Conservation (phyloP, 2,797 vertebrate species). For the Typhlichthys subterraneus region DNA sequence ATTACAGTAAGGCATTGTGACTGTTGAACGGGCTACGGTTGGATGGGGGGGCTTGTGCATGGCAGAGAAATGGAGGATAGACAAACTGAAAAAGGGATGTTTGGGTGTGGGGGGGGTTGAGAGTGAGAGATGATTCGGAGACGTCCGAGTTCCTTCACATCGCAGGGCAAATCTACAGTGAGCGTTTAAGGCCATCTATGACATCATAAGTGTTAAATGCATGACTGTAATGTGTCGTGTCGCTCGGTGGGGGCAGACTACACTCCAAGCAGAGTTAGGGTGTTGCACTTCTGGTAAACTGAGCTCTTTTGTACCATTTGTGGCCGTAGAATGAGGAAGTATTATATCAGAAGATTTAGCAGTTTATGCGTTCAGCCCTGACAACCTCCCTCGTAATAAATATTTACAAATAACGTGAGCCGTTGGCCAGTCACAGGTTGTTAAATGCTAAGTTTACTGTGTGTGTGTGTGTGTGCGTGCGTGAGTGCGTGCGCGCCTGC, state of each 20-base stretch:
- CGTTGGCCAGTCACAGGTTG: slow-evolving; percentile 60
- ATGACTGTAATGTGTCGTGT: no score
- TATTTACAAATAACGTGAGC: slow-evolving; percentile 64
- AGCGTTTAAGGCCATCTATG: background rate
- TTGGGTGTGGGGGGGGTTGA: background rate
- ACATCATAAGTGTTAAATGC: no score
- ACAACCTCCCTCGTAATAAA: slow-evolving; percentile 49
- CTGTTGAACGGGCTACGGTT: slow-evolving; percentile 68
- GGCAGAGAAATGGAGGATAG: background rate
- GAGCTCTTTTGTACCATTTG: slow-evolving; percentile 46
- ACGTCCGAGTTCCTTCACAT: slow-evolving; percentile 6
- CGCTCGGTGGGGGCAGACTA: background rate
- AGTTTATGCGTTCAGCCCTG: slow-evolving; percentile 35
- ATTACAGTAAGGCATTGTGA: slow-evolving; percentile 78
- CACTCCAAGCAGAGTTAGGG: slow-evolving; percentile 10
- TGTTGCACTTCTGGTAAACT: slow-evolving; percentile 41
- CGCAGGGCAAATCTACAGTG: slow-evolving; percentile 20
- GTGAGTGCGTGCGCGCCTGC: no score
- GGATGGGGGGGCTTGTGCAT: slow-evolving; percentile 38
- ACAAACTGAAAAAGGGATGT: background rate
- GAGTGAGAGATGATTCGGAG: slow-evolving; percentile 13
- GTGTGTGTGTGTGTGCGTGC: slow-evolving; percentile 20
- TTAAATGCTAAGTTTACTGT: slow-evolving; percentile 68
- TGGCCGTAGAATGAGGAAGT: slow-evolving; percentile 37
- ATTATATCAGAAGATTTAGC: slow-evolving; percentile 27